Percentiles rank a stretch among this genome's conserved stretches.
Evolutionary conservation across 2,797 vertebrate species (phyloP).

Genomic region (Bradypodion pumilum): DNA sequence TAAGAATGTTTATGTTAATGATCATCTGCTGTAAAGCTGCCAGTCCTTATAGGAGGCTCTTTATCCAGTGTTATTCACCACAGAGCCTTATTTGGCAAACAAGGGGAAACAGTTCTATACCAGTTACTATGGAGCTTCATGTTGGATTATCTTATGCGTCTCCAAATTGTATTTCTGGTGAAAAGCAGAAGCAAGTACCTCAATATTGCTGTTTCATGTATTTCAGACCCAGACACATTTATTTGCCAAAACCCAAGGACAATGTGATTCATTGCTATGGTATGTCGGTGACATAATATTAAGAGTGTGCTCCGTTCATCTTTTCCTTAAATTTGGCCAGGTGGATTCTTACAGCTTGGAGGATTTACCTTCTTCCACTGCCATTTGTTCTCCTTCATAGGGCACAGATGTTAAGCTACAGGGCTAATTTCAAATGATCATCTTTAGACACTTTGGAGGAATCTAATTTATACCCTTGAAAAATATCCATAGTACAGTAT

Average conservation of each 20-base stretch:
- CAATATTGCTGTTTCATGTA: neutral
- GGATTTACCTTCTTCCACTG: neutral
- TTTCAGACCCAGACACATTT: neutral
- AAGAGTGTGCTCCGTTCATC: neutral
- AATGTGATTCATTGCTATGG: neutral
- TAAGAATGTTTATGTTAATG: neutral
- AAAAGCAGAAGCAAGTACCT: neutral
- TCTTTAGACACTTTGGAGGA: neutral
- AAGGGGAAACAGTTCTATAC: no score
- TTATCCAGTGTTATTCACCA: neutral
- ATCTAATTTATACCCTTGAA: neutral
- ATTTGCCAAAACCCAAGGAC: neutral
- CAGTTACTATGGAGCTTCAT: neutral
- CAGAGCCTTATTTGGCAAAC: no score
- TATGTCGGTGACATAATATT: neutral
- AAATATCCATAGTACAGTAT: neutral
- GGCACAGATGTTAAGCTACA: constrained; percentile 12
- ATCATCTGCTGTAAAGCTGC: no score
- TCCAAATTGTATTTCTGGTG: neutral
- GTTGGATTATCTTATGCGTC: neutral
- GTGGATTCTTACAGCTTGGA: neutral
- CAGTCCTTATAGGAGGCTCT: neutral
- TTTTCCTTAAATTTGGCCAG: neutral
- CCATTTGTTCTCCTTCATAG: neutral
- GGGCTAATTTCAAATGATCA: neutral